Percentiles rank a stretch among this genome's conserved stretches.
phyloP scores from a whole-genome alignment of 2,797 vertebrate genomes.

The Kryptopterus vitreolus region DNA sequence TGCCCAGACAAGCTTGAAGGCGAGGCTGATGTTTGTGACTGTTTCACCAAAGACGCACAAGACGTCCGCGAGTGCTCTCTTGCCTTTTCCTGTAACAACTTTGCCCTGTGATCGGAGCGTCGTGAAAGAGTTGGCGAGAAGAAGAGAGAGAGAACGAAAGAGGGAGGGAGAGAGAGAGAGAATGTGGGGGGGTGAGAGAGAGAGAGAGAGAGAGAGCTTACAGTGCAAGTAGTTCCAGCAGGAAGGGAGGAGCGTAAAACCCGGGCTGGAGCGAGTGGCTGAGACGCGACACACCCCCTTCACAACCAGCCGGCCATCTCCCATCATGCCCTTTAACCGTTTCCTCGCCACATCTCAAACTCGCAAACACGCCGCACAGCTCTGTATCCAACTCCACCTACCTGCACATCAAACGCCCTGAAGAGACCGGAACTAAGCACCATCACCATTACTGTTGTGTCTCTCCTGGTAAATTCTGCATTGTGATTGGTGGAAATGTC shows the following conservation, averaged over 20 bases:
- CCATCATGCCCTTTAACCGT: slow-evolving; percentile 62
- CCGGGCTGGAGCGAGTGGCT: slow-evolving; percentile 58
- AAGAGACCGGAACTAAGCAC: background rate
- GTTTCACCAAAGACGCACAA: background rate
- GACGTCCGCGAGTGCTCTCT: background rate
- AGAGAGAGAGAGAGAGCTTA: slow-evolving; percentile 46
- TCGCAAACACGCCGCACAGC: too few relatives aligned
- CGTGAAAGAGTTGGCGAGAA: slow-evolving; percentile 29
- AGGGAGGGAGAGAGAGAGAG: background rate
- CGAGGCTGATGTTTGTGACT: background rate
- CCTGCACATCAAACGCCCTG: background rate
- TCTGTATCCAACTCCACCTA: too few relatives aligned
- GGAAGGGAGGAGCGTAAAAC: slow-evolving; percentile 60
- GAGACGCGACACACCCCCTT: slow-evolving; percentile 52
- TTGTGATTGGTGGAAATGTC: too few relatives aligned
- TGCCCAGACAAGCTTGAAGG: background rate
- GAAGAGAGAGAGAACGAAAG: background rate
- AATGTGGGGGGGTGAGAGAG: slow-evolving; percentile 5
- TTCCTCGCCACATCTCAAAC: slow-evolving; percentile 51
- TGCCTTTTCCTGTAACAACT: slow-evolving; percentile 16
- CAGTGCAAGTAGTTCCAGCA: slow-evolving; percentile 66
- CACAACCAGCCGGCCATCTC: slow-evolving; percentile 45
- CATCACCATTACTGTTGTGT: too few relatives aligned
- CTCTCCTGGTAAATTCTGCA: too few relatives aligned
- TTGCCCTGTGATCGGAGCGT: slow-evolving; percentile 46